Base-by-base conservation (phyloP, 2,888 invertebrate species). In the Anticlea derivata region DNA sequence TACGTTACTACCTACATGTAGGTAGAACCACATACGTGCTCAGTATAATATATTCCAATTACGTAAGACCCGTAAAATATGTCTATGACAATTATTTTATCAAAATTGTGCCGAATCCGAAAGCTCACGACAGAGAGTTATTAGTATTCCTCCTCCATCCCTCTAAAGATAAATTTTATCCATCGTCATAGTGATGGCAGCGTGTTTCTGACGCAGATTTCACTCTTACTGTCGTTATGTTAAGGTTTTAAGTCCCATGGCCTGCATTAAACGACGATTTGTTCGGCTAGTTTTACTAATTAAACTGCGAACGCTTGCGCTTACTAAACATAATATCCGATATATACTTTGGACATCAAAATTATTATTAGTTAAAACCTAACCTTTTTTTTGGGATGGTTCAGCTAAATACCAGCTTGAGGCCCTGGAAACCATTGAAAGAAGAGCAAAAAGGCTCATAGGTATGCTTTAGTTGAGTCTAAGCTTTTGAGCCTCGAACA, bases 161-260 rank as follows among this genome's bases (percentile, higher is more conserved):
- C 47, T 45, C 56, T 51, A 57, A 46, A 58, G 57, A 67, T 67
- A 66, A 61, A 68, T 50, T 66, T 63, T 61, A 51, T 58, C 60
- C 56, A 57, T 59, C 59, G 63, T 64, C 63, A 67, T 60, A 45
- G 40, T 60, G 57, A 54, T 50, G 61, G 47, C 50, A 43, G 56
- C 56, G 53, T 50, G 53, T 58, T 58, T 51, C 45, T 8, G 17
- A 13, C 30, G 13, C 26, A 26, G 8, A 40, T 51, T 40, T 23
- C 1, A 37, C 44, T 22, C 35, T 46, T 51, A 27, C 11, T 46
- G 13, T 23, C 8, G 41, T 12, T 11, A 22, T 0, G 26, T 33
- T 54, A 49, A 22, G 31, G 49, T 23, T 2, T 7, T 31, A 41
- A 45, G 24, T 55, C 24, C 34, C 22, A 2, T 43, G 41, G 27